Evolutionary conservation across 1,140 invertebrate species (phyloP).

Genomic region (Meteorus sp.): DNA sequence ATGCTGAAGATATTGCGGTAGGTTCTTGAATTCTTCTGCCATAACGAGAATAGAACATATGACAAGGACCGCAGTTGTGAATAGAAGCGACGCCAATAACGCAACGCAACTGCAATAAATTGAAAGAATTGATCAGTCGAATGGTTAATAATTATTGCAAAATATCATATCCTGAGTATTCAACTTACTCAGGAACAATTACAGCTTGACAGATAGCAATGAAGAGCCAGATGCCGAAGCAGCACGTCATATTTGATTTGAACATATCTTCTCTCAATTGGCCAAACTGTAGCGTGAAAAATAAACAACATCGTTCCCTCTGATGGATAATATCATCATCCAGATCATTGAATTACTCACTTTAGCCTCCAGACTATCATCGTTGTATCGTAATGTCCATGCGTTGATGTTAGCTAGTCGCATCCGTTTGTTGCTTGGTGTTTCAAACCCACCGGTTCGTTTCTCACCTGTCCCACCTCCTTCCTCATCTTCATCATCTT

Average conservation of each 20-base stretch:
- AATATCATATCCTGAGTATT: too few relatives aligned
- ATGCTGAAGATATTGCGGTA: conserved; percentile 67
- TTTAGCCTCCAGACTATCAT: conserved; percentile 70
- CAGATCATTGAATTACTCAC: conserved; percentile 54
- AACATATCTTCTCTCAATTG: conserved; percentile 91
- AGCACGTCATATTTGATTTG: conserved; percentile 91
- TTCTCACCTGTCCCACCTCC: conserved; percentile 62
- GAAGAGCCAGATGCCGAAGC: conserved; percentile 87
- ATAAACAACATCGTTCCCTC: background rate
- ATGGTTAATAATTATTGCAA: conserved; percentile 15
- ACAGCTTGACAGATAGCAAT: conserved; percentile 79
- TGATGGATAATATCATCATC: background rate
- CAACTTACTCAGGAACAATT: conserved; percentile 73
- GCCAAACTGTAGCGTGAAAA: conserved; percentile 67
- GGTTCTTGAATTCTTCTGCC: conserved; percentile 79
- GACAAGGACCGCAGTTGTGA: conserved; percentile 69
- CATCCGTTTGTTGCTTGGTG: conserved; percentile 90
- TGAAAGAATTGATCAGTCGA: too few relatives aligned
- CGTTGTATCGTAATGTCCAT: conserved; percentile 85
- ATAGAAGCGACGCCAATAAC: conserved; percentile 62
- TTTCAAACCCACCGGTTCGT: conserved; percentile 88
- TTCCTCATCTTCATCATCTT: conserved; percentile 49
- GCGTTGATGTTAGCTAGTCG: conserved; percentile 82
- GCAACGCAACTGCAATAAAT: conserved; percentile 58
- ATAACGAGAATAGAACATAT: conserved; percentile 76